Percentiles rank a stretch among this genome's conserved stretches.
phyloP scores from a whole-genome alignment of 2,797 vertebrate species.

The Eulemur coronatus region DNA sequence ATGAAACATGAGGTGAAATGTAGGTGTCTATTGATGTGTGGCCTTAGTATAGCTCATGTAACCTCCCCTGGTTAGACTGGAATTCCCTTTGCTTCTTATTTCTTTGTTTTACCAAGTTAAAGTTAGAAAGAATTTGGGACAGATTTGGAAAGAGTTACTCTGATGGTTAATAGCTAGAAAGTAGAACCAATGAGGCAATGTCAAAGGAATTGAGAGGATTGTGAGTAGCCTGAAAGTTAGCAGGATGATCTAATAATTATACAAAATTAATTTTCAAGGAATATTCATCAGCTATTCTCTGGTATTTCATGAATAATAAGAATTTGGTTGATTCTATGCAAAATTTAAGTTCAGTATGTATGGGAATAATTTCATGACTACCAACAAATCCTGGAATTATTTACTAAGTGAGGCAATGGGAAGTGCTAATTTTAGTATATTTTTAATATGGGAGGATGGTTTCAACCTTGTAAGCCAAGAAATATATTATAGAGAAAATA shows the following conservation, averaged over 20 bases:
- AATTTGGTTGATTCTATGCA: neutral
- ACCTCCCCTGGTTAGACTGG: neutral
- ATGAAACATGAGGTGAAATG: neutral
- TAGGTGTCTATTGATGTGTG: neutral
- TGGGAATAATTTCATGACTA: neutral
- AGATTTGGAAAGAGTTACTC: neutral
- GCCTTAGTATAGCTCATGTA: neutral
- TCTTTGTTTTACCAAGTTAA: neutral
- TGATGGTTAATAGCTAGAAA: conserved; percentile 30
- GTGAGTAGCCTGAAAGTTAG: neutral
- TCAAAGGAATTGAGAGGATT: neutral
- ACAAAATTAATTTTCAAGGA: conserved; percentile 8
- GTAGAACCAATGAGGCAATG: conserved; percentile 13
- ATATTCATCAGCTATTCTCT: neutral
- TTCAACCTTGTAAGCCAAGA: neutral
- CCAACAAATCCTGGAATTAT: neutral
- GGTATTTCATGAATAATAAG: neutral
- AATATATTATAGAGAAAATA: neutral
- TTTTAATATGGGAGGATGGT: conserved; percentile 4
- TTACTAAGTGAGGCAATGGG: neutral
- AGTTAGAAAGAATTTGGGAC: conserved; percentile 11
- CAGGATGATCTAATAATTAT: neutral
- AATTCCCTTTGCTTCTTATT: neutral
- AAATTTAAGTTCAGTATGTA: conserved; percentile 14
- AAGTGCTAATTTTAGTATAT: neutral